Conservation (phyloP, 2,797 vertebrate genomes). For the Onychomys torridus region DNA sequence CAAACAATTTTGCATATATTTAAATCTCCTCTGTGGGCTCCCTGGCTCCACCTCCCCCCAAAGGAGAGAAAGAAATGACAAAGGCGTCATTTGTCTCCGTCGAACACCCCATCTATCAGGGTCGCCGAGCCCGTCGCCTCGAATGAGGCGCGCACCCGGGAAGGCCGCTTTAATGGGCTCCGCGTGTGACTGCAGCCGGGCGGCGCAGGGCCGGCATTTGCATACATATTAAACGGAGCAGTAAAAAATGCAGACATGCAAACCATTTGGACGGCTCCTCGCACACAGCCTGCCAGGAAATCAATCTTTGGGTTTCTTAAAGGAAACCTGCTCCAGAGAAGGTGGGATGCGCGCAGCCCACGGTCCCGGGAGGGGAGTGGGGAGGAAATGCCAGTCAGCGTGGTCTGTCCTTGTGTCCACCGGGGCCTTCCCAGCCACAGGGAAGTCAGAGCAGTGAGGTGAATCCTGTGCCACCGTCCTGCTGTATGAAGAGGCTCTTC, state of each 20-base stretch:
- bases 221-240: constrained; percentile 98
- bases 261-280: constrained; percentile 91
- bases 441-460: neutral
- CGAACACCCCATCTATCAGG: constrained; percentile 89
- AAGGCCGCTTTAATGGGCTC: constrained; percentile 89
- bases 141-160: constrained; percentile 86
- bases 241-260: constrained; percentile 95
- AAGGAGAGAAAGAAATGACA: constrained; percentile 85
- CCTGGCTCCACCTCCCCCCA: constrained; percentile 56
- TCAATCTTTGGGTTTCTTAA: constrained; percentile 89
- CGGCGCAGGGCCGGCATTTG: constrained; percentile 94
- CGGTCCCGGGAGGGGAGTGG: neutral
- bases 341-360: constrained; percentile 72
- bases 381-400: neutral
- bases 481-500: neutral
- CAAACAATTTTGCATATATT: constrained; percentile 89
- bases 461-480: neutral
- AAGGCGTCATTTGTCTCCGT: constrained; percentile 88
- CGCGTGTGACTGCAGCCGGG: constrained; percentile 94
- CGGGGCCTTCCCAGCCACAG: rapidly evolving
- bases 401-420: neutral
- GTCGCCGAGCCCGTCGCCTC: constrained; percentile 88
- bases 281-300: constrained; percentile 89
- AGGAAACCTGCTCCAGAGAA: constrained; percentile 83
- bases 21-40: constrained; percentile 83